Conservation (phyloP, 2,797 vertebrate species). For the Malacoraja senta region DNA sequence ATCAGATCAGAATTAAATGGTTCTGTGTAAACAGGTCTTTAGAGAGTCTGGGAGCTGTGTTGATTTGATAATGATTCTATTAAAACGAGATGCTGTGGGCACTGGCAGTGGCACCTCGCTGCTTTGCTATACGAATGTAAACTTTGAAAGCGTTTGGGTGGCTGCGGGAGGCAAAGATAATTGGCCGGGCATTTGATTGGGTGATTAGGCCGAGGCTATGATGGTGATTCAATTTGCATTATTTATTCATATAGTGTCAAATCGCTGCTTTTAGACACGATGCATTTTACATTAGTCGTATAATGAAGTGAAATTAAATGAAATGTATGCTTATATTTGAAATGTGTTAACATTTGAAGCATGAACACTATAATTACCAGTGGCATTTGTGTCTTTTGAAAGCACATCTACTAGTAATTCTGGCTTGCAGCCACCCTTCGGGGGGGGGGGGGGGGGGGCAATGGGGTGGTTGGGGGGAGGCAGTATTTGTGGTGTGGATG, state of each 20-base stretch:
- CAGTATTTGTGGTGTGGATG: no score
- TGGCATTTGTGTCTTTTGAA: slow-evolving; percentile 5
- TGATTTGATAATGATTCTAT: slow-evolving; percentile 69
- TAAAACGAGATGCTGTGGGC: slow-evolving; percentile 62
- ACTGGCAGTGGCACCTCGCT: slow-evolving; percentile 16
- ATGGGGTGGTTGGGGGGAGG: neutral
- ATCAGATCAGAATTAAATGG: slow-evolving; percentile 71
- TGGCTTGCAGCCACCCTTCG: neutral
- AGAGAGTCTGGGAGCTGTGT: slow-evolving; percentile 62
- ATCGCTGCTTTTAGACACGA: slow-evolving; percentile 36
- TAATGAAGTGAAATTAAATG: slow-evolving; percentile 38
- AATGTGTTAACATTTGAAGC: slow-evolving; percentile 38
- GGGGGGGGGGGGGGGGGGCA: neutral
- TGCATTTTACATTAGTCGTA: slow-evolving; percentile 38
- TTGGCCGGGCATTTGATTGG: slow-evolving; percentile 62
- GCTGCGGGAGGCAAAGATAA: slow-evolving; percentile 62
- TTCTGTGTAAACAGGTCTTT: slow-evolving; percentile 70
- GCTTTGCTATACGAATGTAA: slow-evolving; percentile 33
- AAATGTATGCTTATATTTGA: slow-evolving; percentile 38
- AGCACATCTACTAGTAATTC: neutral
- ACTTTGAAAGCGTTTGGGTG: slow-evolving; percentile 33
- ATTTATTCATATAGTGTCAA: slow-evolving; percentile 34
- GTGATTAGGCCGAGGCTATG: slow-evolving; percentile 59
- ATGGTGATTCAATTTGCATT: slow-evolving; percentile 39
- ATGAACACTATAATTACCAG: slow-evolving; percentile 34